Percentiles rank a stretch among this genome's conserved stretches.
Conservation (phyloP, 2,888 invertebrate genomes). For the Mesochorus sp. region DNA sequence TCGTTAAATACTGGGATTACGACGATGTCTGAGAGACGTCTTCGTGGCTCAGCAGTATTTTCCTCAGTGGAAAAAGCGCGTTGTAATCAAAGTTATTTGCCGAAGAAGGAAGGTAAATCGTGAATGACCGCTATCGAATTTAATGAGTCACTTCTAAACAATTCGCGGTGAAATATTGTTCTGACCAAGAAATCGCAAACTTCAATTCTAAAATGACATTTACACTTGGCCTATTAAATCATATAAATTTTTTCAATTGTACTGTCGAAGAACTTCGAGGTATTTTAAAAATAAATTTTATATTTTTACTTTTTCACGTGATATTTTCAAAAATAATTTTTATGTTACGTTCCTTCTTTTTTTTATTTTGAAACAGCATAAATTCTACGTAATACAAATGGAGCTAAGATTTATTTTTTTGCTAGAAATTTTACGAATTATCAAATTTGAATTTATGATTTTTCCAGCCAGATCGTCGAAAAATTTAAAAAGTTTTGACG, state of each 20-base stretch:
- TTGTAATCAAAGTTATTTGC: not conserved
- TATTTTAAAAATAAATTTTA: no score
- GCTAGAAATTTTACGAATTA: no score
- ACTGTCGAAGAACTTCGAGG: no score
- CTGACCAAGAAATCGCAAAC: not conserved
- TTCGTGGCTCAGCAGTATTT: constrained; percentile 13
- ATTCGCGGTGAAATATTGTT: not conserved
- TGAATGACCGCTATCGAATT: constrained; percentile 20
- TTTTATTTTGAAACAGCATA: no score
- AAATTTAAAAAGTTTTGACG: constrained; percentile 7
- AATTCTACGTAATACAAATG: no score
- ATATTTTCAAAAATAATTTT: no score
- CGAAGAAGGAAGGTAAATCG: not conserved
- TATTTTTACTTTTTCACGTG: no score
- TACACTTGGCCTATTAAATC: not conserved
- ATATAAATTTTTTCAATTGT: not conserved
- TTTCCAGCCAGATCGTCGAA: not conserved
- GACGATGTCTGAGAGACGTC: constrained; percentile 36
- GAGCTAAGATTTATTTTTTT: no score
- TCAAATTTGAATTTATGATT: constrained; percentile 1
- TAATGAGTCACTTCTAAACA: constrained; percentile 32
- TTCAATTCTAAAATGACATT: not conserved
- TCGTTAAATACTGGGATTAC: constrained; percentile 38
- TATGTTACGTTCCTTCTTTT: no score
- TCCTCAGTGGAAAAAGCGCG: not conserved